Percentiles rank a stretch among this genome's conserved stretches.
phyloP scores from a whole-genome alignment of 53 echinoderm and acorn worm genomes.

The Hippasteria phrygiana region DNA sequence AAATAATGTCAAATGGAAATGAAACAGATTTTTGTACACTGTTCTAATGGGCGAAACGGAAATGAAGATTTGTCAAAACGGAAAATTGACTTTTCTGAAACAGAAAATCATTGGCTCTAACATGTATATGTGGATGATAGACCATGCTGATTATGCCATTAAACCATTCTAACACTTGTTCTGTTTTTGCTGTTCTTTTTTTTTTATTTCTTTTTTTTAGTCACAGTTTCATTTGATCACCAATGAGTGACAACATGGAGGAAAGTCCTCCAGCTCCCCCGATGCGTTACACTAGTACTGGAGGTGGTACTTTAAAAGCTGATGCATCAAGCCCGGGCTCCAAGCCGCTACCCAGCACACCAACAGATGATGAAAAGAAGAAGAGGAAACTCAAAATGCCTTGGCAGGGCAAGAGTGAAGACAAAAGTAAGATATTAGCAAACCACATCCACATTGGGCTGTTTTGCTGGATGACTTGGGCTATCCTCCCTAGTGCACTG shows the following conservation, averaged over 20 bases:
- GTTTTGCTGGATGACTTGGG: too few species aligned
- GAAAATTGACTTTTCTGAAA: too few species aligned
- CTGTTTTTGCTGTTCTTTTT: not conserved
- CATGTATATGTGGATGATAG: too few species aligned
- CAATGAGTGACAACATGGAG: conserved; percentile 51
- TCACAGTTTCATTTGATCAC: not conserved
- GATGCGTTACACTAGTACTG: conserved; percentile 80
- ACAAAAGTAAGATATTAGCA: conserved; percentile 63
- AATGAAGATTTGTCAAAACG: too few species aligned
- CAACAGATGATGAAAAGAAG: conserved; percentile 76
- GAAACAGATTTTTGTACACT: too few species aligned
- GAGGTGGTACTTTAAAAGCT: conserved; percentile 62
- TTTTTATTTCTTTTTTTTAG: not conserved
- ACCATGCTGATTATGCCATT: too few species aligned
- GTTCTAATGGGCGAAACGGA: too few species aligned
- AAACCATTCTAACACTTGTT: too few species aligned
- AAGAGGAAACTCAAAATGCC: conserved; percentile 84
- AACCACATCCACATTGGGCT: too few species aligned
- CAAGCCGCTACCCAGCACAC: conserved; percentile 84
- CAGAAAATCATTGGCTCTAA: too few species aligned
- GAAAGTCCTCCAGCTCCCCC: conserved; percentile 87
- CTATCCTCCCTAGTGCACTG: too few species aligned
- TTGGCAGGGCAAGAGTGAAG: conserved; percentile 74
- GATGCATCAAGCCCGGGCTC: conserved; percentile 63
- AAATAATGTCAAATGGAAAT: too few species aligned